These are phyloP conservation scores for Notarius quadriscutis DNA, from an alignment of 2,113 vertebrate genomes.

Conservation along the genomic window DNA sequence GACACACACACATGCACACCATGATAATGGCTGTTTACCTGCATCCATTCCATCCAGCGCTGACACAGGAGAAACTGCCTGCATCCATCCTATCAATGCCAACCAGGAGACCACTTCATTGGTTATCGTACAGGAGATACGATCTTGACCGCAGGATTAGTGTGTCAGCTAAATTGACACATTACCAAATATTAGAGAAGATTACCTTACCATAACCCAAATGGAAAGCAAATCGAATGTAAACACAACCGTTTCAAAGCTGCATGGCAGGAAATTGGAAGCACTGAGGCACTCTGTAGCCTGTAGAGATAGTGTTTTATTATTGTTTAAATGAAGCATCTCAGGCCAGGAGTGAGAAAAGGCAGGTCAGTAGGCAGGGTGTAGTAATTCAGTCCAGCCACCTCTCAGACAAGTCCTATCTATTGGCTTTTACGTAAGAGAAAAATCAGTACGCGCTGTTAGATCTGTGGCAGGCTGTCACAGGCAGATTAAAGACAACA, in stretches of 20 bases:
- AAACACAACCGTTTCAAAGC: constrained; percentile 24
- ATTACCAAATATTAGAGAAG: constrained; percentile 33
- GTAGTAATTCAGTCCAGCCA: constrained; percentile 60
- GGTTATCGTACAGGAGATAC: constrained; percentile 12
- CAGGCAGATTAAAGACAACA: constrained; percentile 60
- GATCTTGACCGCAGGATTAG: constrained; percentile 6
- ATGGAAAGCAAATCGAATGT: constrained; percentile 20
- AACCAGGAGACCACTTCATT: constrained; percentile 1
- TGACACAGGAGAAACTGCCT: constrained; percentile 22
- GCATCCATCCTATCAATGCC: constrained; percentile 8
- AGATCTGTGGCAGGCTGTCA: constrained; percentile 66
- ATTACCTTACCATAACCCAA: constrained; percentile 21
- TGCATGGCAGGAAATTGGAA: constrained; percentile 21
- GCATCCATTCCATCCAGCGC: constrained; percentile 34
- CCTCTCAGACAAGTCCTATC: constrained; percentile 54
- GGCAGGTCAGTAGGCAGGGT: constrained; percentile 22
- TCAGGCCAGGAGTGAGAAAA: constrained; percentile 12
- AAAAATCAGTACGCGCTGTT: constrained; percentile 64
- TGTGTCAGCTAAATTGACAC: constrained; percentile 12
- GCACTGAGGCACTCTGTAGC: neutral
- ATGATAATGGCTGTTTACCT: constrained; percentile 47
- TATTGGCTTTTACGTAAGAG: constrained; percentile 58
- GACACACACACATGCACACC: constrained; percentile 28
- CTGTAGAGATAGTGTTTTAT: constrained; percentile 22
- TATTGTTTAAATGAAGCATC: constrained; percentile 27